Evolutionary conservation across 1,140 invertebrate genomes (phyloP).

Genomic region (Atta cephalotes): DNA sequence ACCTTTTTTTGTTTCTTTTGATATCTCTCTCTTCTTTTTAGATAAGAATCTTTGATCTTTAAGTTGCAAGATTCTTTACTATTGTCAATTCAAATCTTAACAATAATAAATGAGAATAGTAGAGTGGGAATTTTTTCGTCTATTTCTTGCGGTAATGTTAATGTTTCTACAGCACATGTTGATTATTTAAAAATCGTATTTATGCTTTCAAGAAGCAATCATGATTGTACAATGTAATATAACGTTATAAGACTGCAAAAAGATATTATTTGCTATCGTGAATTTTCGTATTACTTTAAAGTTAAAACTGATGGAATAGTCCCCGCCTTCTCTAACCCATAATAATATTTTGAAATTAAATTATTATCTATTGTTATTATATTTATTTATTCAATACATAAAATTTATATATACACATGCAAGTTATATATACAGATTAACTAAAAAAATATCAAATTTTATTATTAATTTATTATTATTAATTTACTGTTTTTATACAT

Average conservation of each 20-base stretch:
- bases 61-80: background rate
- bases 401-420: background rate
- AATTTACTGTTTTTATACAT: background rate
- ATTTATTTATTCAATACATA: slow-evolving; percentile 1
- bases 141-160: too few relatives aligned
- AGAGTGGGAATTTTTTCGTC: too few relatives aligned
- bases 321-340: too few relatives aligned
- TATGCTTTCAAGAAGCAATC: too few relatives aligned
- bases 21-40: background rate
- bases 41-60: background rate
- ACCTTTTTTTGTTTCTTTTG: background rate
- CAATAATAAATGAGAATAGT: too few relatives aligned
- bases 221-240: too few relatives aligned
- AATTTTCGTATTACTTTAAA: too few relatives aligned
- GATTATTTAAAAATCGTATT: too few relatives aligned
- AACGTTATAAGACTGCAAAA: too few relatives aligned
- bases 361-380: background rate
- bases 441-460: background rate
- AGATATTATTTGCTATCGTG: too few relatives aligned
- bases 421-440: background rate
- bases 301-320: too few relatives aligned
- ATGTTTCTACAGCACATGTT: too few relatives aligned
- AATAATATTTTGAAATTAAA: background rate
- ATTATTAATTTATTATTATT: background rate
- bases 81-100: background rate